Conservation (phyloP, 2,888 invertebrate species). For the Dolichopus griseipennis region DNA sequence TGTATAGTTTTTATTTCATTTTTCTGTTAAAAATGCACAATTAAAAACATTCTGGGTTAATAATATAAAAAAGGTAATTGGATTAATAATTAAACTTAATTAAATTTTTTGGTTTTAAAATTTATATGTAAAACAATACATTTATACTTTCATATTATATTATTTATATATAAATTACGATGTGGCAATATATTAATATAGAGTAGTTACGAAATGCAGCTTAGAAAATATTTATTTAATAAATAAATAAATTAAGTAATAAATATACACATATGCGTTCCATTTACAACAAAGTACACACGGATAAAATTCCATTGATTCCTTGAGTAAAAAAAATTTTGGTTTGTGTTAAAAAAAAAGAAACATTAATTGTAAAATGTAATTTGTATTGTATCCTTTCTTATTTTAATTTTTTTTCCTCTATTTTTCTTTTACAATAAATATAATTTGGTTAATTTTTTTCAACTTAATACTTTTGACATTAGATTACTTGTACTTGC, state of each 20-base stretch:
- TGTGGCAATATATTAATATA: constrained; percentile 4
- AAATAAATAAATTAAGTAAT: neutral
- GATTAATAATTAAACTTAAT: neutral
- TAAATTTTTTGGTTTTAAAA: neutral
- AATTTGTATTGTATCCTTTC: too few species aligned
- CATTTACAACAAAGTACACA: neutral
- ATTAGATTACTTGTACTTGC: too few species aligned
- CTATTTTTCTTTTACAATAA: too few species aligned
- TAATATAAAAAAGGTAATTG: neutral
- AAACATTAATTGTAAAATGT: too few species aligned
- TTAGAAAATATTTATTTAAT: neutral
- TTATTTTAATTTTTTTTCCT: too few species aligned
- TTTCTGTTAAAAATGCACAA: too few species aligned
- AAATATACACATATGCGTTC: constrained; percentile 1
- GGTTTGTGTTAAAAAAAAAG: too few species aligned
- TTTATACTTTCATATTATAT: too few species aligned
- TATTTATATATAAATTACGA: neutral
- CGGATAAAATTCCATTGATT: neutral
- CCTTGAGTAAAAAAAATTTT: neutral
- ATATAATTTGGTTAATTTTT: too few species aligned
- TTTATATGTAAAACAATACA: neutral
- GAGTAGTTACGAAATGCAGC: neutral
- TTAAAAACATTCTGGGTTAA: too few species aligned
- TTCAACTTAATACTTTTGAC: too few species aligned
- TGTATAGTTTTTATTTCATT: too few species aligned